Evolutionary conservation across 2,113 vertebrate species (phyloP), one percentile per base, ranked within the genome.

Genomic region (Oriolus oriolus): DNA sequence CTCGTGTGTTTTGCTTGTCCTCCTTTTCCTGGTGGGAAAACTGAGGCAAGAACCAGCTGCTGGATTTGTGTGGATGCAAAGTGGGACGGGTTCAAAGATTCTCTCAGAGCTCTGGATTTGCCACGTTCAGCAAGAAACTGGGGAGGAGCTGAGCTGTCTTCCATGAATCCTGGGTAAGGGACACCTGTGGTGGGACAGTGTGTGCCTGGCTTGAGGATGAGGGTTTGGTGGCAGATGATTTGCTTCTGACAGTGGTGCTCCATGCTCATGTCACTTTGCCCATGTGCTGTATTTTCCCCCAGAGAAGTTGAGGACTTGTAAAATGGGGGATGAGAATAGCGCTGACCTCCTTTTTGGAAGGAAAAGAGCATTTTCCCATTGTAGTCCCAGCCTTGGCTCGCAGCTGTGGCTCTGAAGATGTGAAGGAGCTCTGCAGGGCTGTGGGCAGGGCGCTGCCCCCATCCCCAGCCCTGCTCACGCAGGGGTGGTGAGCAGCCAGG

Each of bases 211-310:
- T 77, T 0, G 12, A 33, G 31, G 37, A 33, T 3, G 2, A 35
- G 5, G 16, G 18, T 61, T 74, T 84, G 50, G n/a, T 17, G 63
- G 69, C 27, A 54, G 39, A 15, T 11, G 76, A 1, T 44, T 44
- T 65, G 77, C 41, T 53, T 22, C 52, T 52, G 81, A 22, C 39
- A 16, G 59, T 0, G 8, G 6, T 35, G 39, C 11, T 69, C n/a
- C 14, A 2, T 1, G 12, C 47, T 45, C 52, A 1, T 1, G 16
- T 42, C 30, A 5, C 80, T 83, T 42, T 19, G 37, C 33, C 68
- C 17, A 8, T 1, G 1, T 0, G 0, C 30, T 0, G 0, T 9
- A 1, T 75, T 70, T 69, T 19, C 82, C 41, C 16, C 1, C 0
- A 13, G 8, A 33, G 3, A 8, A 11, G 7, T 1, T 17, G 49